Percentiles rank a stretch among this genome's conserved stretches.
These are phyloP conservation scores for Chaenogobius annularis DNA, from an alignment of 2,113 vertebrate genomes.

Conservation along the genomic window DNA sequence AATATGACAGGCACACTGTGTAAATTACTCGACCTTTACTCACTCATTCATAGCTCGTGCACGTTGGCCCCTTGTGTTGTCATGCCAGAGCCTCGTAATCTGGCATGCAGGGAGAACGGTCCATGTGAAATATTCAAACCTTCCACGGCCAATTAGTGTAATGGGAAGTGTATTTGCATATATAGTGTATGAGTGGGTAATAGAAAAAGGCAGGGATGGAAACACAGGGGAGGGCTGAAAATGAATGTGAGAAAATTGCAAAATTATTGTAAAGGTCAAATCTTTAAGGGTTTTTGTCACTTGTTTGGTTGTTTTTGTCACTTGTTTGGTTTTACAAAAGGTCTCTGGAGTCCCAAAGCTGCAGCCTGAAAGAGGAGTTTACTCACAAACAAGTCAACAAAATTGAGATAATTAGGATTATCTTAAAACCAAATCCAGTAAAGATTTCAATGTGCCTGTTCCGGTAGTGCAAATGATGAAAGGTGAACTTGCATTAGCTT, in stretches of 20 bases:
- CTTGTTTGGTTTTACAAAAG: neutral
- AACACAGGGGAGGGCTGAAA: neutral
- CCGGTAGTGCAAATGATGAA: neutral
- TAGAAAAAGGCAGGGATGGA: conserved; percentile 20
- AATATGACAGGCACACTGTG: conserved; percentile 49
- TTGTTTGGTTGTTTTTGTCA: neutral
- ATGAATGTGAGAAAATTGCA: neutral
- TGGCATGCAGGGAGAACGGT: conserved; percentile 3
- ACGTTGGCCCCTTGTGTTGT: conserved; percentile 20
- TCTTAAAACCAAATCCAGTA: neutral
- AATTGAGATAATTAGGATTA: neutral
- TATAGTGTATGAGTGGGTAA: conserved; percentile 17
- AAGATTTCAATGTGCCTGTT: neutral
- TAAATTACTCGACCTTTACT: conserved; percentile 53
- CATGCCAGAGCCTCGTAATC: conserved; percentile 7
- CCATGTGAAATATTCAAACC: conserved; percentile 47
- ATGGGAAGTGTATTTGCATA: conserved; percentile 57
- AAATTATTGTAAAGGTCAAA: conserved; percentile 5
- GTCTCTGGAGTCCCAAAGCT: neutral
- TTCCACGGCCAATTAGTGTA: conserved; percentile 58
- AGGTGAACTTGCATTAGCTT: neutral
- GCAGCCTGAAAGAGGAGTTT: neutral
- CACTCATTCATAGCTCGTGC: conserved; percentile 23
- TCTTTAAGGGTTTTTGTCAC: neutral
- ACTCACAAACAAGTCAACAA: neutral